Evolutionary conservation across 2,888 invertebrate species (phyloP).

Genomic region (Micoletzkya japonica): DNA sequence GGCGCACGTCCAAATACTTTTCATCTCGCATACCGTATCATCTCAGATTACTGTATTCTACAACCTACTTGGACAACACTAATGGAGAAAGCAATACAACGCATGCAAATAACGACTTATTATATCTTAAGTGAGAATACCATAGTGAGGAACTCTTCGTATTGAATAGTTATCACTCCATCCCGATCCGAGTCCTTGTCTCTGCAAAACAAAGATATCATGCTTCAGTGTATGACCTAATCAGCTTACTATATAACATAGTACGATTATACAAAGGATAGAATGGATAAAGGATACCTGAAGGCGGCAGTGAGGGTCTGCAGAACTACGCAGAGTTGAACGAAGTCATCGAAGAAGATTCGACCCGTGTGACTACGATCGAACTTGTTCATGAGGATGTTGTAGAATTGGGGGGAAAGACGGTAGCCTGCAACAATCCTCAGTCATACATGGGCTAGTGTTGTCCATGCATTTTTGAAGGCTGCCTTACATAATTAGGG

Average conservation of each 20-base stretch:
- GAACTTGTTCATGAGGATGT: conserved; percentile 84
- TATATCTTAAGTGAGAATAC: conserved; percentile 73
- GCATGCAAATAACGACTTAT: too few species aligned
- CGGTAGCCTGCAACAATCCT: conserved; percentile 65
- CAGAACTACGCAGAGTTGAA: conserved; percentile 74
- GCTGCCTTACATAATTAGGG: too few species aligned
- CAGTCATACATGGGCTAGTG: too few species aligned
- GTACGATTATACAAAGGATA: conserved; percentile 70
- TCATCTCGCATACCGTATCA: too few species aligned
- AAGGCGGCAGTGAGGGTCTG: conserved; percentile 25
- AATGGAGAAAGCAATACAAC: too few species aligned
- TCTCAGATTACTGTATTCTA: too few species aligned
- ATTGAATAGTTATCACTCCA: conserved; percentile 76
- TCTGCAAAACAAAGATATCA: conserved; percentile 31
- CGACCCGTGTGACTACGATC: conserved; percentile 87
- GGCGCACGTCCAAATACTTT: too few species aligned
- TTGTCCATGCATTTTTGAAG: too few species aligned
- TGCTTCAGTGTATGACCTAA: not conserved
- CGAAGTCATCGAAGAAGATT: conserved; percentile 96
- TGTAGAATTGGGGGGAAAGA: conserved; percentile 80
- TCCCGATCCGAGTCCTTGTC: conserved; percentile 78
- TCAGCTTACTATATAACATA: not conserved
- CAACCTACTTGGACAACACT: too few species aligned
- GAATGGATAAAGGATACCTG: conserved; percentile 72
- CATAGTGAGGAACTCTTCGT: conserved; percentile 86